A percentile compares a stretch with the other conserved stretches of the same genome.
These are phyloP conservation scores for Leptosomus discolor DNA, from an alignment of 2,113 vertebrate genomes.

Conservation along the genomic window DNA sequence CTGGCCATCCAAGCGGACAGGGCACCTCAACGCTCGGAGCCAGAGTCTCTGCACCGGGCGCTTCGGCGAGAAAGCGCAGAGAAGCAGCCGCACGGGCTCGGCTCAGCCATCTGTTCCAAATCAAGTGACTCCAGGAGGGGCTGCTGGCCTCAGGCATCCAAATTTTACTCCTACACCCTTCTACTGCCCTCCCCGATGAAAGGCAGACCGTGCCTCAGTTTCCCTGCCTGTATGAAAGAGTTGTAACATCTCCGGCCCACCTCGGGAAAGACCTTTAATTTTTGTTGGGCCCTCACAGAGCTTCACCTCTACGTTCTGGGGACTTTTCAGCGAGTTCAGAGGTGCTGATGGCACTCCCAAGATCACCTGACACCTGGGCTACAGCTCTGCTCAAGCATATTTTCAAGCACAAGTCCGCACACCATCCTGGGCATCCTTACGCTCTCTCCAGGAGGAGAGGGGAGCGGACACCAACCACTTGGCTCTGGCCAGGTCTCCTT, in stretches of 20 bases:
- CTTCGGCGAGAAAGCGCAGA: background rate
- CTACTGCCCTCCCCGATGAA: accelerated
- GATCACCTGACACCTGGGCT: background rate
- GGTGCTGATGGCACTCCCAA: background rate
- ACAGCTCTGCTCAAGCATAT: background rate
- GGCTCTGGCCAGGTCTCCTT: background rate
- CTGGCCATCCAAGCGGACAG: background rate
- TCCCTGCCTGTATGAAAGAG: background rate
- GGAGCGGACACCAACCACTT: no score
- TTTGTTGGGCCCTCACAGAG: background rate
- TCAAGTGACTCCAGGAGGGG: accelerated
- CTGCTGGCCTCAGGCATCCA: background rate
- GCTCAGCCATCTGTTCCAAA: background rate
- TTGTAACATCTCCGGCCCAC: background rate
- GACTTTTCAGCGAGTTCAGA: background rate
- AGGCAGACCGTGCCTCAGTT: background rate
- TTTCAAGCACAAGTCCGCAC: background rate
- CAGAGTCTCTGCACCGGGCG: accelerated
- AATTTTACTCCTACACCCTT: background rate
- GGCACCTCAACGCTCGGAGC: background rate
- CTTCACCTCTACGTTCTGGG: accelerated
- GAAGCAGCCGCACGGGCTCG: accelerated
- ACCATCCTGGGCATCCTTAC: background rate
- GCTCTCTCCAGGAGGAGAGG: background rate
- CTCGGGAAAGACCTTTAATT: accelerated